These are phyloP conservation scores for Carterocephalus palaemon DNA, from an alignment of 2,888 invertebrate genomes.

Conservation along the genomic window DNA sequence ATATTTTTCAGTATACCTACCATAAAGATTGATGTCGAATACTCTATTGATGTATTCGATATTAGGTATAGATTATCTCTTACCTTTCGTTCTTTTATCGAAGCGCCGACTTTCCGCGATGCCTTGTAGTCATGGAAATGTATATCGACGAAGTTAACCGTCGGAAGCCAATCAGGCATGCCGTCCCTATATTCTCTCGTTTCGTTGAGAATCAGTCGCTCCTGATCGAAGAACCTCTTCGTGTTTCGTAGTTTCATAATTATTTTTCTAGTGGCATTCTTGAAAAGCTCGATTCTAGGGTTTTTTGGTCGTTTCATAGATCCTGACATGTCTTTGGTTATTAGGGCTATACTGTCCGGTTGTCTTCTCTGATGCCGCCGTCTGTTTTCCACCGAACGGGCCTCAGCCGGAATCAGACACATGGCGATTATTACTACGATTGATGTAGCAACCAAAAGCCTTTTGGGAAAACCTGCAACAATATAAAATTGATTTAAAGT, in stretches of 20 bases:
- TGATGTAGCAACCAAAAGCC: slow-evolving; percentile 73
- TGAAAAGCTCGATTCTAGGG: slow-evolving; percentile 49
- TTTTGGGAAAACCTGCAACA: slow-evolving; percentile 75
- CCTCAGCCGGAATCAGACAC: slow-evolving; percentile 64
- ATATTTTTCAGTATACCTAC: too few species aligned
- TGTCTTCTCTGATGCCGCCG: slow-evolving; percentile 56
- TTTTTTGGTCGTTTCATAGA: slow-evolving; percentile 44
- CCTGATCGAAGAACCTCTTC: slow-evolving; percentile 55
- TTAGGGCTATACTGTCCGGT: slow-evolving; percentile 42
- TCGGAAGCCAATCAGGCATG: slow-evolving; percentile 65
- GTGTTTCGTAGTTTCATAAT: slow-evolving; percentile 61
- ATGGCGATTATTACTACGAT: slow-evolving; percentile 65
- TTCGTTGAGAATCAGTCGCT: slow-evolving; percentile 52
- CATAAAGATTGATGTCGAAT: too few species aligned
- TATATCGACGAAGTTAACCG: slow-evolving; percentile 66
- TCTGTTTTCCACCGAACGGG: slow-evolving; percentile 53
- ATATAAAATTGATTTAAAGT: slow-evolving; percentile 34
- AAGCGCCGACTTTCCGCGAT: slow-evolving; percentile 40
- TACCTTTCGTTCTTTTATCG: slow-evolving; percentile 61
- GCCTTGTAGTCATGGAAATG: slow-evolving; percentile 58
- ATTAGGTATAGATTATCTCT: slow-evolving; percentile 42
- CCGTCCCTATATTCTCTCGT: slow-evolving; percentile 59
- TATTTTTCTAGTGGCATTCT: slow-evolving; percentile 57
- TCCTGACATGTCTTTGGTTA: slow-evolving; percentile 50
- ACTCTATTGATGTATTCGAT: too few species aligned